Base-by-base conservation (phyloP, 2,797 vertebrate genomes). In the Scolopax bukidnonensis region DNA sequence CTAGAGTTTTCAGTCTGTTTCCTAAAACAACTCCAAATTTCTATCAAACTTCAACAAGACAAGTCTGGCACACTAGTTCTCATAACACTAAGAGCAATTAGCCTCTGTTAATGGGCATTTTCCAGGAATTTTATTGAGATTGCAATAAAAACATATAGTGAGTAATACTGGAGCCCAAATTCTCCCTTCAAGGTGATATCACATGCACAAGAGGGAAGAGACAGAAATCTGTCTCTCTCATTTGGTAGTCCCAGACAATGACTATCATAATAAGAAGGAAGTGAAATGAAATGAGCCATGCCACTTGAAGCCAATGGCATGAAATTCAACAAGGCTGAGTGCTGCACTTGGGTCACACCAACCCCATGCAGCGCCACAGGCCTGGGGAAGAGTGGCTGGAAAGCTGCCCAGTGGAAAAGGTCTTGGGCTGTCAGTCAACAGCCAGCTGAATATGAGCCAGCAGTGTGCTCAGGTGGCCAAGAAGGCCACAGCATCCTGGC, bases 111-210 rank as follows among this genome's bases (percentile, higher is more conserved):
- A 71, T 2, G 5, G 24, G 24, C 12, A 60, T 32, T 68, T 90
- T 19, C 23, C 57, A 64, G 48, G 57, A 18, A 41, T 57, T 77
- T 61, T 50, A 68, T 10, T 87, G 33, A 71, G 6, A n/a, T 4
- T 70, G 50, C 11, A 83, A 60, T 43, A 57, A 71, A 82, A 87
- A 40, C 2, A 40, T 24, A 38, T 1, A 20, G 5, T 2, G 3
- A 77, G 3, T 11, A 33, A 4, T 56, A 3, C 10, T 1, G 0
- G 16, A 77, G 6, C 0, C 1, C 23, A 80, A 40, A 74, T 68
- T 67, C 18, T 85, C 28, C n/a, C 48, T 64, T 80, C 18, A 4
- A 8, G 11, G 23, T 59, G 16, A 36, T 18, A 64, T 24, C 30
- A 48, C 5, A 53, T 6, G 6, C 40, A 74, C 24, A 38, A 64